These are phyloP conservation scores for Leuciscus idus DNA, from an alignment of 2,113 vertebrate species.

Conservation along the genomic window DNA sequence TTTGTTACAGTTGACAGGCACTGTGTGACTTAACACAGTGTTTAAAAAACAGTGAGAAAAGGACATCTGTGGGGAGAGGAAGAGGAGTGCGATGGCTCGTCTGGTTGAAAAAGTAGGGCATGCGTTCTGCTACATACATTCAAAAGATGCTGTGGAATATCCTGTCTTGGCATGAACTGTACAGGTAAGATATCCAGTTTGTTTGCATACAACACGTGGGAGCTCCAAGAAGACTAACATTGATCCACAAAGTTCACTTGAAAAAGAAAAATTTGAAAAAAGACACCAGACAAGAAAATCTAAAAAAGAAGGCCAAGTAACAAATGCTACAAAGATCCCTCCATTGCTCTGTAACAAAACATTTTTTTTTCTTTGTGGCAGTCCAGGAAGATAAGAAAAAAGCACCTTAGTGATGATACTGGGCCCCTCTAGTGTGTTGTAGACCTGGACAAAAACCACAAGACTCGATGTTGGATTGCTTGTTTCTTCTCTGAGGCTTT, in stretches of 20 bases:
- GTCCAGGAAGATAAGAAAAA: conserved; percentile 62
- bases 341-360: conserved; percentile 68
- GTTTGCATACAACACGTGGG: conserved; percentile 56
- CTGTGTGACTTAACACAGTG: conserved; percentile 68
- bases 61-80: neutral
- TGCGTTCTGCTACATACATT: conserved; percentile 76
- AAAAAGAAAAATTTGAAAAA: conserved; percentile 58
- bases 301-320: conserved; percentile 72
- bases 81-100: conserved; percentile 24
- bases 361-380: conserved; percentile 51
- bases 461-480: conserved; percentile 37
- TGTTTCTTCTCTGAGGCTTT: conserved; percentile 39
- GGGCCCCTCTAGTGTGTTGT: conserved; percentile 53
- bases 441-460: conserved; percentile 39
- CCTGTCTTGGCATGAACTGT: conserved; percentile 65
- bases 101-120: conserved; percentile 61
- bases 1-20: conserved; percentile 55
- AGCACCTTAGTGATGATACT: conserved; percentile 71
- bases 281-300: conserved; percentile 42
- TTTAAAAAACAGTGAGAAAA: conserved; percentile 58
- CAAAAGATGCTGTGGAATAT: conserved; percentile 70
- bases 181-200: conserved; percentile 57
- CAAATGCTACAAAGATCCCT: conserved; percentile 73
- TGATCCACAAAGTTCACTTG: conserved; percentile 67
- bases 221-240: conserved; percentile 52